A percentile compares a stretch with the other conserved stretches of the same genome.
phyloP scores from a whole-genome alignment of 2,888 invertebrate species.

The Netelia fuscicornis region DNA sequence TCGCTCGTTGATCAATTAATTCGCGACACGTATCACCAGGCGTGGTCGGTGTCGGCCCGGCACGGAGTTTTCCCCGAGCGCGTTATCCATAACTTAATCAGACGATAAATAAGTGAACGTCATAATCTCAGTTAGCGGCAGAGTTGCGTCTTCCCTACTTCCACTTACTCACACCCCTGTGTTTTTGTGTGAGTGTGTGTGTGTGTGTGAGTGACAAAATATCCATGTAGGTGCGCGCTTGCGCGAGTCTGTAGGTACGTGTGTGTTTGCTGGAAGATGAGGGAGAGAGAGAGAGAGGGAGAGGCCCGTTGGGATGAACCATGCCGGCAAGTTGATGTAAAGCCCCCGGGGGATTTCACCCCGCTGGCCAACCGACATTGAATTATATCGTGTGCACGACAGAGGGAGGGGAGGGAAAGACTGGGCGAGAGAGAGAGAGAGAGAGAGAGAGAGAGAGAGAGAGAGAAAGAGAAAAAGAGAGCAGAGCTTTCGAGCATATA shows the following conservation, averaged over 20 bases:
- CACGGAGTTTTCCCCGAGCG: conserved; percentile 71
- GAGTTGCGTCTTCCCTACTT: conserved; percentile 67
- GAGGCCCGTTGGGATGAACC: conserved; percentile 65
- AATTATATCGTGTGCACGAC: conserved; percentile 77
- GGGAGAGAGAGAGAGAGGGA: conserved; percentile 46
- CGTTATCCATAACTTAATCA: conserved; percentile 78
- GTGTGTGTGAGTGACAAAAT: conserved; percentile 27
- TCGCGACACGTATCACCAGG: neutral
- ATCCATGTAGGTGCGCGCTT: neutral
- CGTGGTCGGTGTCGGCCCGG: conserved; percentile 3
- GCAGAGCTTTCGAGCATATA: neutral
- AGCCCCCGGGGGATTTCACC: conserved; percentile 78
- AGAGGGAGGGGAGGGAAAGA: conserved; percentile 59
- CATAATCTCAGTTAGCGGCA: conserved; percentile 76
- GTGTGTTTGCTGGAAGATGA: conserved; percentile 30
- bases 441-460: neutral
- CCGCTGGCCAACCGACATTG: conserved; percentile 78
- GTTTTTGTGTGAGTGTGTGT: conserved; percentile 5
- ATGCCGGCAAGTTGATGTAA: conserved; percentile 79
- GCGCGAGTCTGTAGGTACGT: neutral
- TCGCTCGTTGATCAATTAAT: conserved; percentile 60
- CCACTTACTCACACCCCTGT: neutral
- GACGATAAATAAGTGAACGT: conserved; percentile 81
- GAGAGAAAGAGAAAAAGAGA: neutral
- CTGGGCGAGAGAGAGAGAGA: neutral